Conservation (phyloP, 2,797 vertebrate genomes). For the Epinephelus malabaricus region DNA sequence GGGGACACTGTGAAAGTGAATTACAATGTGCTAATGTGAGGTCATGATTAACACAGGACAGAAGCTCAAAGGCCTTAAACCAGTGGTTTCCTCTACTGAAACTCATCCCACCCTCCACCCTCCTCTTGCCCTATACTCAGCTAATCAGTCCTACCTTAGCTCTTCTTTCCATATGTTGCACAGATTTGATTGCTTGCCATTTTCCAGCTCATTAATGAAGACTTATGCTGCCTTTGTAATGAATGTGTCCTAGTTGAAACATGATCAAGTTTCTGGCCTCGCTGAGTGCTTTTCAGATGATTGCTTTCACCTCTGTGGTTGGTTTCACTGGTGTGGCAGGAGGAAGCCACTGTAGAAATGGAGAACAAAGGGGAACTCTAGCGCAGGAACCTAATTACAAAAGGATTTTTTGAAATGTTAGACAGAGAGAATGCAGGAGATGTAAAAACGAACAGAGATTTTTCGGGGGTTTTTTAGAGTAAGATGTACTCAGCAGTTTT, state of each 20-base stretch:
- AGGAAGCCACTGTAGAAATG: constrained; percentile 66
- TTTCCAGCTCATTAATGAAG: constrained; percentile 86
- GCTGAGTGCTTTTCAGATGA: constrained; percentile 82
- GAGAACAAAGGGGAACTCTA: constrained; percentile 66
- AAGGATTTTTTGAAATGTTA: constrained; percentile 61
- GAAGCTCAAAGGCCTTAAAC: constrained; percentile 35
- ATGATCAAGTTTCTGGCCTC: constrained; percentile 79
- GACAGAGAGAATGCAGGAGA: constrained; percentile 17
- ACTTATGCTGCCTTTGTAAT: constrained; percentile 79
- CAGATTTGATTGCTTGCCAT: constrained; percentile 83
- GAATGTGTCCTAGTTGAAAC: constrained; percentile 81
- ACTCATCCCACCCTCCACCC: neutral
- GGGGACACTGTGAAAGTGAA: constrained; percentile 46
- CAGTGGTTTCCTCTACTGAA: neutral
- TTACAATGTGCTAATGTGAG: constrained; percentile 54
- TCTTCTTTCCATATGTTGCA: constrained; percentile 76
- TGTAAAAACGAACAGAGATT: neutral
- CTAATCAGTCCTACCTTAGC: constrained; percentile 64
- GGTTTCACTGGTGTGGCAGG: constrained; percentile 67
- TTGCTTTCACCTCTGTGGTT: constrained; percentile 80
- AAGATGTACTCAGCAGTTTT: neutral
- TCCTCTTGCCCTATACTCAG: constrained; percentile 37
- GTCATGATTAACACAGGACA: constrained; percentile 52
- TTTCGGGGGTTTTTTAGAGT: neutral
- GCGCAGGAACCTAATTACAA: constrained; percentile 66